Conservation (phyloP, 2,797 vertebrate genomes). For the Catharus ustulatus region DNA sequence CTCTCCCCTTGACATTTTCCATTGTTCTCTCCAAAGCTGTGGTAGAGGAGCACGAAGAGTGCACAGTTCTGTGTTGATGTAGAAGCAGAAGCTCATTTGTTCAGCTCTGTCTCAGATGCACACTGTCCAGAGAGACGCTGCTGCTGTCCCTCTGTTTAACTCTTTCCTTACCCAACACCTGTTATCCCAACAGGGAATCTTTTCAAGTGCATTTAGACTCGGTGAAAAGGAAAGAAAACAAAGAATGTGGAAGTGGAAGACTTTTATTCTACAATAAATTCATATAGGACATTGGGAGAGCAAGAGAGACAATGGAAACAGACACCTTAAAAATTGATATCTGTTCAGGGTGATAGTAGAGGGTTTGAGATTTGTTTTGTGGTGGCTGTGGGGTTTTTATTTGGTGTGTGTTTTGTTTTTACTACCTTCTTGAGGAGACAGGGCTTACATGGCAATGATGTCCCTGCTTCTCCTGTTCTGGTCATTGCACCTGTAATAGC, state of each 20-base stretch:
- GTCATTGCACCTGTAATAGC: neutral
- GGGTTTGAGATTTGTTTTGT: too few relatives aligned
- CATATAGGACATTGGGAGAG: neutral
- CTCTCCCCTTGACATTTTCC: neutral
- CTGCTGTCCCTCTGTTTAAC: neutral
- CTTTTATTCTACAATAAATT: neutral
- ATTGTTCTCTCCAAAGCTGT: neutral
- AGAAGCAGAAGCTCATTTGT: neutral
- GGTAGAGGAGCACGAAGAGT: accelerated
- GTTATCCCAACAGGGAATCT: neutral
- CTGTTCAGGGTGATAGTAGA: neutral
- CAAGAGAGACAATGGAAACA: neutral
- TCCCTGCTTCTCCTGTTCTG: neutral
- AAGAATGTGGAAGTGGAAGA: neutral
- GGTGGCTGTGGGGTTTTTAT: neutral
- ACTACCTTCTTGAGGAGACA: neutral
- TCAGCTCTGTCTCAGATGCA: neutral
- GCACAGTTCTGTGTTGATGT: neutral
- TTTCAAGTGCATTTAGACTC: neutral
- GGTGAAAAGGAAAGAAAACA: neutral
- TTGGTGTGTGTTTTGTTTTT: neutral
- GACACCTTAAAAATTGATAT: neutral
- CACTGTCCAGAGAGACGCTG: neutral
- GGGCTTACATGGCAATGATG: neutral
- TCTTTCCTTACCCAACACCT: neutral